Evolutionary conservation across 2,113 vertebrate species (phyloP), one percentile per base, ranked within the genome.

Genomic region (Platycercus adscitus): DNA sequence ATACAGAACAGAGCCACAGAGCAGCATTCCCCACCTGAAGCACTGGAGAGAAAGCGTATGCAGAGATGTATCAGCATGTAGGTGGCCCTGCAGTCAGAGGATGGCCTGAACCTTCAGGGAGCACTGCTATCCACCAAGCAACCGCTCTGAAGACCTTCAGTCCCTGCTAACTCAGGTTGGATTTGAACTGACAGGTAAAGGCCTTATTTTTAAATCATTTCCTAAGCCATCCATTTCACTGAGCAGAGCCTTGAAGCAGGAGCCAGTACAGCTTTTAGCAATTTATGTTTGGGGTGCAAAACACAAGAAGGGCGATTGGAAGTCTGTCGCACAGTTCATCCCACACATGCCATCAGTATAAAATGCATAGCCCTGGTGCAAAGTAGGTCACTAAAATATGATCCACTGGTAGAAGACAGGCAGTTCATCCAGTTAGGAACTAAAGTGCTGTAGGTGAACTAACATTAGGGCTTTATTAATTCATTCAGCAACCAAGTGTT

Each of bases 401-500:
- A 93, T 92, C 65, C 44, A 37, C 70, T 90, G 84, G 86, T n/a
- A 91, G 61, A 72, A 63, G 86, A 93, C 77, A 96, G 88, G 93
- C 88, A 96, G 86, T 81, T 96, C 81, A 96, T 72, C 95, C 96
- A 97, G 96, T 93, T 92, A 94, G 86, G 83, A 88, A 88, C 92
- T 93, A 77, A 81, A 93, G 94, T 84, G 77, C 64, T 95, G 66
- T 93, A 93, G 87, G 88, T 95, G 83, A 97, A 93, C 91, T 83
- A 92, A 95, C 84, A 95, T 82, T 47, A 95, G 86, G 92, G 88
- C 88, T 97, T 97, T 96, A 97, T 96, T 96, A 96, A 97, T 61
- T 82, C 95, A 92, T 94, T 92, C 88, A 95, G 92, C 85, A 95
- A 95, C 90, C 73, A 90, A 92, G 84, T 91, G 93, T 81, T 90